Percentiles rank a stretch among this genome's conserved stretches.
Evolutionary conservation across 2,888 invertebrate genomes (phyloP).

Genomic region (Periphyllus acericola): DNA sequence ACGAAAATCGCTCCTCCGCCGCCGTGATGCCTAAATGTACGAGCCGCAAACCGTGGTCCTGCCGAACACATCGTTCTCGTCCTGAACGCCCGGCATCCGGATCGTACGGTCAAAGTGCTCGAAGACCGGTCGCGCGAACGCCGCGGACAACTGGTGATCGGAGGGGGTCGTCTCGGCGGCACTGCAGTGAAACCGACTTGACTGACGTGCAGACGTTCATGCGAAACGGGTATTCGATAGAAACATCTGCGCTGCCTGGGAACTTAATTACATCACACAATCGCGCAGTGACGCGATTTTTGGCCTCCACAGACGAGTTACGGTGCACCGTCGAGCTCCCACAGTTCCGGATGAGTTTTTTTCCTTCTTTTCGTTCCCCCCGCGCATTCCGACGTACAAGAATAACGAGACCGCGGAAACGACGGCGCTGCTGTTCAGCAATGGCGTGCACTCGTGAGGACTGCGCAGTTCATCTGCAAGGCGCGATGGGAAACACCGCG

Average conservation of each 20-base stretch:
- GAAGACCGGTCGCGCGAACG: no score
- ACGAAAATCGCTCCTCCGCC: no score
- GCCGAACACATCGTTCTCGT: no score
- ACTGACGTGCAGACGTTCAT: not conserved
- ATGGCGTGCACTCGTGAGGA: not conserved
- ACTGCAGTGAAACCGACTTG: not conserved
- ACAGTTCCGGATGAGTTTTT: not conserved
- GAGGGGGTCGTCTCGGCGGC: no score
- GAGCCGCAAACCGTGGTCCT: no score
- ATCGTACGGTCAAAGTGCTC: no score
- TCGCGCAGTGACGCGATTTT: not conserved
- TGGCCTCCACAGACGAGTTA: not conserved
- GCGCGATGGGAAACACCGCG: not conserved
- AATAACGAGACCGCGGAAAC: not conserved
- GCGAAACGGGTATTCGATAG: not conserved
- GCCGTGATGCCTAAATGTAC: no score
- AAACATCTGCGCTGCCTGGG: not conserved
- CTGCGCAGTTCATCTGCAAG: not conserved
- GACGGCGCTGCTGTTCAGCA: not conserved
- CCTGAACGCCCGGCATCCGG: no score
- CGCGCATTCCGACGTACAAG: no score
- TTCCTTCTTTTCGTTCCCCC: not conserved
- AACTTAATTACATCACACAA: not conserved
- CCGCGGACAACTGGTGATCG: no score
- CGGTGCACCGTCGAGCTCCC: not conserved